These are phyloP conservation scores for Subacronicta megacephala DNA, from an alignment of 2,888 invertebrate species.

Conservation along the genomic window DNA sequence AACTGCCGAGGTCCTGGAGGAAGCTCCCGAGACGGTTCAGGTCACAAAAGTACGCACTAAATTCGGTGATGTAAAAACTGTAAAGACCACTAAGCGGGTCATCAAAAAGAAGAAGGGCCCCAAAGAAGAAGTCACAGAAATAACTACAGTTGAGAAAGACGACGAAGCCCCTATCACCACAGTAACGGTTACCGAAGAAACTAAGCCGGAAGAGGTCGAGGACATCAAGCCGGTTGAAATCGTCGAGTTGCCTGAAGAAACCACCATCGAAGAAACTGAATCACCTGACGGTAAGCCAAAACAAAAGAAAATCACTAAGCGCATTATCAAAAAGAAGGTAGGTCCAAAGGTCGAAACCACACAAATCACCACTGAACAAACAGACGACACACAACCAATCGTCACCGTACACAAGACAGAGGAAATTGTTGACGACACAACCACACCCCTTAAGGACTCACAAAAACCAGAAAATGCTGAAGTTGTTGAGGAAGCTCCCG, in stretches of 20 bases:
- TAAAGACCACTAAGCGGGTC: slow-evolving; percentile 52
- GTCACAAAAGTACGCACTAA: slow-evolving; percentile 52
- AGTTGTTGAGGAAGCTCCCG: slow-evolving; percentile 13
- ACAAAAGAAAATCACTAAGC: slow-evolving; percentile 73
- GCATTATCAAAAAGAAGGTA: slow-evolving; percentile 77
- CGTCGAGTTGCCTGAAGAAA: slow-evolving; percentile 20
- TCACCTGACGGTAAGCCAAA: slow-evolving; percentile 22
- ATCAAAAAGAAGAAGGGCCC: slow-evolving; percentile 8
- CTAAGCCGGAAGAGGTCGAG: slow-evolving; percentile 7
- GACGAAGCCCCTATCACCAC: slow-evolving; percentile 26
- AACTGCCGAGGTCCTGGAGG: slow-evolving; percentile 39
- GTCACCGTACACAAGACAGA: slow-evolving; percentile 61
- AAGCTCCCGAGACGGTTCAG: slow-evolving; percentile 51
- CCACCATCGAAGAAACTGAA: background rate
- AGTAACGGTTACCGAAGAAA: slow-evolving; percentile 19
- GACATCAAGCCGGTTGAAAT: slow-evolving; percentile 1
- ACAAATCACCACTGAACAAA: slow-evolving; percentile 62
- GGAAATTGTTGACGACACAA: slow-evolving; percentile 64
- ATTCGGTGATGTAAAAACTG: slow-evolving; percentile 61
- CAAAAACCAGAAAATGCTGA: slow-evolving; percentile 7
- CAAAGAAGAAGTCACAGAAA: slow-evolving; percentile 32
- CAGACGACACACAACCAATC: slow-evolving; percentile 39
- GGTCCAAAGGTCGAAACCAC: slow-evolving; percentile 80
- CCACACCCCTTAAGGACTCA: slow-evolving; percentile 55
- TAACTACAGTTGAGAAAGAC: slow-evolving; percentile 17